Evolutionary conservation across 1,140 invertebrate genomes (phyloP).

Genomic region (Antheraea mylitta): DNA sequence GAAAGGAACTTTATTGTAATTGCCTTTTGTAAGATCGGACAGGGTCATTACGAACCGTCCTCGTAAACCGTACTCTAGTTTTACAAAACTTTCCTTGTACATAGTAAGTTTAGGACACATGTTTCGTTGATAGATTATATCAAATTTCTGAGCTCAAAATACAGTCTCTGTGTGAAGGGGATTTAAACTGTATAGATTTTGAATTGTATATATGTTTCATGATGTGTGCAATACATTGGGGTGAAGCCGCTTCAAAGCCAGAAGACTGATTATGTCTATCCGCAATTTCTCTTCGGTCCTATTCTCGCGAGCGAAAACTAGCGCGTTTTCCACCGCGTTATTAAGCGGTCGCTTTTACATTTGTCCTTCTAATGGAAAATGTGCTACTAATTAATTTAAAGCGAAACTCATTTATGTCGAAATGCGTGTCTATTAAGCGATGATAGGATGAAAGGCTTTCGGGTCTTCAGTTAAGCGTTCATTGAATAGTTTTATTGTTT

Average conservation of each 20-base stretch:
- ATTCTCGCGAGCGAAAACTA: constrained; percentile 77
- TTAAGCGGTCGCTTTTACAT: constrained; percentile 77
- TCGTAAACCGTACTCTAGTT: constrained; percentile 44
- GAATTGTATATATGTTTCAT: constrained; percentile 43
- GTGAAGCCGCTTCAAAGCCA: constrained; percentile 72
- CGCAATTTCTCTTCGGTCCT: constrained; percentile 76
- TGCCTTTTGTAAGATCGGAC: constrained; percentile 76
- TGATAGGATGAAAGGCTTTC: constrained; percentile 61
- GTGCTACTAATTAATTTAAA: constrained; percentile 78
- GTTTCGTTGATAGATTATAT: background rate
- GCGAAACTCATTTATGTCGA: constrained; percentile 76
- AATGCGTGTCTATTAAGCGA: constrained; percentile 74
- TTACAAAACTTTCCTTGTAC: constrained; percentile 48
- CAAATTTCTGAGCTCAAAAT: background rate
- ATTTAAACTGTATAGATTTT: constrained; percentile 18
- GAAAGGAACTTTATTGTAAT: constrained; percentile 79
- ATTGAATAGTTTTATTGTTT: constrained; percentile 45
- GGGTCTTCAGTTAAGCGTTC: constrained; percentile 37
- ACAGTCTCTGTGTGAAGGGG: constrained; percentile 20
- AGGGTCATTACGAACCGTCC: constrained; percentile 67
- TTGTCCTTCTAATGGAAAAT: constrained; percentile 78
- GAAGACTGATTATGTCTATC: constrained; percentile 78
- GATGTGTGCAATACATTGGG: constrained; percentile 68
- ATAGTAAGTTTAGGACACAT: background rate
- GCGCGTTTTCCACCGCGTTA: constrained; percentile 77